Base-by-base conservation (phyloP, 2,888 invertebrate genomes). In the Sesia bembeciformis region DNA sequence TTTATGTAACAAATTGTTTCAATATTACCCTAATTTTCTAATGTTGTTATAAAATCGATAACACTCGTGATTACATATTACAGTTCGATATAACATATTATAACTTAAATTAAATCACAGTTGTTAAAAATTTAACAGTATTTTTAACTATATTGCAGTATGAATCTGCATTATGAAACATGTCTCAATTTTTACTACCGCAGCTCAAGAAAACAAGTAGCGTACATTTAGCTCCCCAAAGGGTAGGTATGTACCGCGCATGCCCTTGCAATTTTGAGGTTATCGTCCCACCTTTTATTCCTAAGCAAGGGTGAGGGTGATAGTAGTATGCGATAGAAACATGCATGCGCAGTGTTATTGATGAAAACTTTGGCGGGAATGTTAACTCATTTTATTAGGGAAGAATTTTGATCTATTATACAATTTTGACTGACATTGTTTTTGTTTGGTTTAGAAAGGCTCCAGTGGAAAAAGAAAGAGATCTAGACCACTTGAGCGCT, bases 301-400 rank as follows among this genome's bases (percentile, higher is more conserved):
- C 56, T 56, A 54, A 39, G 54, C 42, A n/a, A 49, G 62, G n/a
- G 46, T 53, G 67, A 81, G 64, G 62, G 78, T 72, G 79, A 73
- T 52, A 58, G 67, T 54, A 43, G 56, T 57, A 62, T 52, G 56
- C 61, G 62, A 63, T 67, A 61, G 69, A 63, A 75, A 81, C 86
- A 82, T 89, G 87, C 88, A 81, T 89, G 87, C 88, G 88, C 87
- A 80, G 73, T 83, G 77, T 78, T 89, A 89, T 89, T 84, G 88
- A 89, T 78, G 73, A 68, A 78, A 71, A 64, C 62, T 65, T 74
- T 78, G 78, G 83, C 80, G 92, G 91, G 78, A 81, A 76, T 64
- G 46, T 2, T 23, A 23, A 23, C 23, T 23, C 23, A 23, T 23
- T 23, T 23, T 23, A 23, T 23, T 23, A 23, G 23, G 23, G 23